Conservation (phyloP, 2,888 invertebrate species). For the Ectobius pallidus region DNA sequence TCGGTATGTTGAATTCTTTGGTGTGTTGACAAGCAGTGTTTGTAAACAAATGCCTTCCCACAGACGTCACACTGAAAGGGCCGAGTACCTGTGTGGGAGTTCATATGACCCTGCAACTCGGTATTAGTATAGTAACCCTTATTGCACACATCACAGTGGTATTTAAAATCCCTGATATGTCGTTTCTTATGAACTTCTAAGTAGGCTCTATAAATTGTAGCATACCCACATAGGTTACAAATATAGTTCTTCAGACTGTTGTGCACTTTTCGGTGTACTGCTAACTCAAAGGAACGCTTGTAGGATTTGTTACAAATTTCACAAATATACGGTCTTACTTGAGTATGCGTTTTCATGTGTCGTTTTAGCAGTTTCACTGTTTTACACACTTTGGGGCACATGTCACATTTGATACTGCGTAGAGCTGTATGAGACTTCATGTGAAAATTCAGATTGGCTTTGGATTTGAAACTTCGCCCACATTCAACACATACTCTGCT, state of each 20-base stretch:
- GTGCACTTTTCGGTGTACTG: constrained; percentile 51
- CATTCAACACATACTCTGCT: constrained; percentile 17
- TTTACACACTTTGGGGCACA: constrained; percentile 48
- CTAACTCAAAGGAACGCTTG: constrained; percentile 37
- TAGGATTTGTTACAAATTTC: constrained; percentile 36
- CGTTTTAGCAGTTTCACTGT: constrained; percentile 45
- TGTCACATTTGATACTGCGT: constrained; percentile 51
- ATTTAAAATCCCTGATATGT: constrained; percentile 49
- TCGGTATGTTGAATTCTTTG: constrained; percentile 49
- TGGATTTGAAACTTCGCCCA: constrained; percentile 11
- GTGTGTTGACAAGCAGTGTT: constrained; percentile 53
- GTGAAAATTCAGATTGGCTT: constrained; percentile 47
- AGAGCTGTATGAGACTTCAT: constrained; percentile 56
- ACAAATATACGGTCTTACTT: constrained; percentile 36
- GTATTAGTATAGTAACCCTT: constrained; percentile 49
- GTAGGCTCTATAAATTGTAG: constrained; percentile 50
- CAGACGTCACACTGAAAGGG: constrained; percentile 51
- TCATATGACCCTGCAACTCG: constrained; percentile 50
- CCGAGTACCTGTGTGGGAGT: constrained; percentile 47
- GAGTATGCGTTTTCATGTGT: constrained; percentile 53
- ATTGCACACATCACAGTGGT: constrained; percentile 49
- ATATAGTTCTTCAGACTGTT: constrained; percentile 48
- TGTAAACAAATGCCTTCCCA: constrained; percentile 53
- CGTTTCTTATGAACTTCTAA: constrained; percentile 49
- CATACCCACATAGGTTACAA: constrained; percentile 50